Base-by-base conservation (phyloP, 2,888 invertebrate genomes). In the Autographa gamma region DNA sequence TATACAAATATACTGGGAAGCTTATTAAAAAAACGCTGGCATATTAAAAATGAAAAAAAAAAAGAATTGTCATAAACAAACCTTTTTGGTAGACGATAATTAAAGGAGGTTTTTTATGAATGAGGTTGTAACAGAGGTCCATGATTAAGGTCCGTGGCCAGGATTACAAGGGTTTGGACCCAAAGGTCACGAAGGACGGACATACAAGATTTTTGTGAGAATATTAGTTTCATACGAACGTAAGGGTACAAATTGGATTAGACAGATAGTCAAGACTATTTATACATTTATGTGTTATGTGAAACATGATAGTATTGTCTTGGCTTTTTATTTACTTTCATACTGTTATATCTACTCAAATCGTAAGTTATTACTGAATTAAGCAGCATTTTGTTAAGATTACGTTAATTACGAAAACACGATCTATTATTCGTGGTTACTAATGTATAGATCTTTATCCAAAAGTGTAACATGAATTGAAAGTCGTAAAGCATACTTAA, bases 121-220 rank as follows among this genome's bases (percentile, higher is more conserved):
- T 48, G 54, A 56, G 19, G 4, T 25, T 56, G 54, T 25, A 56
- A 19, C 54, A 3, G 25, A 25, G 54, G 11, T 56, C 54, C 54
- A 56, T 56, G 54, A 56, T 56, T 56, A 56, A 56, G 54, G 54
- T 13, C 19, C 5, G 54, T 25, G 11, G 13, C 48, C 13, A 25
- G 54, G 54, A 56, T 56, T 56, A 56, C 54, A 56, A 56, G 54
- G 54, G 54, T 56, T 56, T 13, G 54, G 54, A 19, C 54, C 54
- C 54, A 56, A 56, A 56, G 54, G 54, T 56, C 54, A 56, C 13
- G 25, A 14, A 56, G 54, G 54, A 56, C 54, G 19, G 25, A 18
- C 54, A 13, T 4, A 1, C 19, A 13, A 56, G 54, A 25, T 56
- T 56, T 54, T 56, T 56, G 54, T 25, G 25, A 11, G 19, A 19